These are phyloP conservation scores for Naso thynnoides DNA, from an alignment of 2,797 vertebrate species.

Conservation along the genomic window DNA sequence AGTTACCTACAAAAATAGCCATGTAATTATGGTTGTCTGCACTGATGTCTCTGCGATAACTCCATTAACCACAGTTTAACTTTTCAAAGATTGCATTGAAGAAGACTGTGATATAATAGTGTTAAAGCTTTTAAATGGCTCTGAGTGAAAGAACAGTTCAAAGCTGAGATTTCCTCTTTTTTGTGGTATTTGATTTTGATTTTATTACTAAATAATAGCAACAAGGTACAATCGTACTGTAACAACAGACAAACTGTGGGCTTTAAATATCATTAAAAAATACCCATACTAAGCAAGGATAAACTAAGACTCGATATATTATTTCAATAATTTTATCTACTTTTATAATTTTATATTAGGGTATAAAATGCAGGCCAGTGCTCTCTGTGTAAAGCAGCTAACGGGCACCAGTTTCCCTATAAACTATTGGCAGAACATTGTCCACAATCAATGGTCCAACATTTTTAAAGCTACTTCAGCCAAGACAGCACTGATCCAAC, in stretches of 20 bases:
- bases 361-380: background rate
- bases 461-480: constrained; percentile 33
- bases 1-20: background rate
- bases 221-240: background rate
- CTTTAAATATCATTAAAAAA: background rate
- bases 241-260: background rate
- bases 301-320: background rate
- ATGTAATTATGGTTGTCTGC: background rate
- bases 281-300: background rate
- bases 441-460: constrained; percentile 14
- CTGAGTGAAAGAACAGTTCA: background rate
- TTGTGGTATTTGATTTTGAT: background rate
- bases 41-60: background rate
- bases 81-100: background rate
- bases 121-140: background rate
- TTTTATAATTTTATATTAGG: background rate
- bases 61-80: background rate
- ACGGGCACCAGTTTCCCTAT: constrained; percentile 1
- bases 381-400: background rate
- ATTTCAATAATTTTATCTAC: background rate
- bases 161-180: background rate
- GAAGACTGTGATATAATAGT: background rate
- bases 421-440: constrained; percentile 9
- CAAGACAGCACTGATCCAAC: constrained; percentile 43
- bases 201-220: background rate